Base-by-base conservation (phyloP, 1,140 invertebrate genomes). In the Anadara kagoshimensis region DNA sequence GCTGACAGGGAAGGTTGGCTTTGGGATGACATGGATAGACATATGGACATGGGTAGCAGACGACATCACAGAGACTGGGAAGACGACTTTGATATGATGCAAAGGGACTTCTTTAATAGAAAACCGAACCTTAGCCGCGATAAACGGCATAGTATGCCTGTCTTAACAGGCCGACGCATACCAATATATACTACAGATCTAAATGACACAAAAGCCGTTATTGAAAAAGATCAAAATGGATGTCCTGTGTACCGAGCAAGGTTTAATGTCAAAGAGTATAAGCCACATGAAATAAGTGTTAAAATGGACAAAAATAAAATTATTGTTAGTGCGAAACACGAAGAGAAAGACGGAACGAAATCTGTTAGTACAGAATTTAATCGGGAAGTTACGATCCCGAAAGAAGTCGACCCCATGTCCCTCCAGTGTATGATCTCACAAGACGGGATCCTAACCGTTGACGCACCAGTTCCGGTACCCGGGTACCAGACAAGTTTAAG, bases 1-100 rank as follows among this genome's bases (percentile, higher is more conserved):
- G 86, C 85, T 29, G 86, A 89, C 61, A 71, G 85, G n/a, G 85
- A 88, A 73, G 79, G 80, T 49, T 76, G 80, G 68, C 76, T 89
- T 26, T 89, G 86, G 86, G 81, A 83, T 26, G 83, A 88, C 44
- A 88, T 89, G 87, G 83, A 88, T 62, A 66, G 78, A 58, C 81
- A 87, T 47, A 85, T 89, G 85, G 86, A 87, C 24, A 63, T 36
- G 29, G 29, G 29, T 36, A 36, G 29, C 29, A 36, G 29, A 36
- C 57, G 80, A 44, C 65, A 86, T 41, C 72, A 85, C n/a, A 76
- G 78, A 44, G 87, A 89, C 72, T 89, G 87, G 87, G 86, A 89
- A 71, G 77, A 81, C 14, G 87, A 89, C 58, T 85, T 89, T n/a
- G 86, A 86, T 69, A 80, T 80, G 64, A 86, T 89, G 86, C 79